Conservation (phyloP, 2,888 invertebrate genomes). For the Drosophila multiciliata region DNA sequence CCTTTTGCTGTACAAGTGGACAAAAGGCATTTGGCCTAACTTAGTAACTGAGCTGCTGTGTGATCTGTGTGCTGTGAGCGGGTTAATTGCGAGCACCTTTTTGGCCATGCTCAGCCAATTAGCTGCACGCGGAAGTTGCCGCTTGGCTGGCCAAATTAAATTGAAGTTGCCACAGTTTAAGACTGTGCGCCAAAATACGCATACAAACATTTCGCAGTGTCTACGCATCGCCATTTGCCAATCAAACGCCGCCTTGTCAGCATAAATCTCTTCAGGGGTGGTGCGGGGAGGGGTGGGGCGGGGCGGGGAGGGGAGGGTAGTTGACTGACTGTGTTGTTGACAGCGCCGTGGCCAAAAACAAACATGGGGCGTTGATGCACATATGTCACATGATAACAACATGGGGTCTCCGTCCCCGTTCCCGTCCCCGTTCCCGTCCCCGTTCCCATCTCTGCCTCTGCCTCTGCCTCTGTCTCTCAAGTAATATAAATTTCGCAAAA, state of each 20-base stretch:
- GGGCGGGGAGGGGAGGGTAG: too few species aligned
- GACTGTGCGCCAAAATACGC: slow-evolving; percentile 74
- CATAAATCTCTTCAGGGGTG: slow-evolving; percentile 69
- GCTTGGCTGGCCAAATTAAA: slow-evolving; percentile 42
- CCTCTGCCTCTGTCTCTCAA: slow-evolving; percentile 48
- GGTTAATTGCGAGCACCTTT: slow-evolving; percentile 75
- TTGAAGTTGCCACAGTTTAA: slow-evolving; percentile 57
- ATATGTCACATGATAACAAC: slow-evolving; percentile 82
- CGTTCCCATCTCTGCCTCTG: slow-evolving; percentile 32
- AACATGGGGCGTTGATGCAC: slow-evolving; percentile 82
- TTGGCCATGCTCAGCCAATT: slow-evolving; percentile 75
- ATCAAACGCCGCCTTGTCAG: slow-evolving; percentile 75
- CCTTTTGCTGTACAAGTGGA: slow-evolving; percentile 27
- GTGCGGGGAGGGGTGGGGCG: too few species aligned
- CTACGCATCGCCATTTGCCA: slow-evolving; percentile 74
- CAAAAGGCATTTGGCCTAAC: slow-evolving; percentile 53
- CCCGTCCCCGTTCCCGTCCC: slow-evolving; percentile 31
- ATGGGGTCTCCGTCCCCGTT: slow-evolving; percentile 52
- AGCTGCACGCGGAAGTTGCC: slow-evolving; percentile 77
- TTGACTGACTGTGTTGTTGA: slow-evolving; percentile 31
- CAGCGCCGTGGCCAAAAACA: slow-evolving; percentile 48
- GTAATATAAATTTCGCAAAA: slow-evolving; percentile 81
- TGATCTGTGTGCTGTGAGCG: slow-evolving; percentile 28
- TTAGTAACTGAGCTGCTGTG: slow-evolving; percentile 45
- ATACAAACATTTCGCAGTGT: slow-evolving; percentile 70